phyloP scores from a whole-genome alignment of 2,797 vertebrate genomes.

The Sebastes nivosus region DNA sequence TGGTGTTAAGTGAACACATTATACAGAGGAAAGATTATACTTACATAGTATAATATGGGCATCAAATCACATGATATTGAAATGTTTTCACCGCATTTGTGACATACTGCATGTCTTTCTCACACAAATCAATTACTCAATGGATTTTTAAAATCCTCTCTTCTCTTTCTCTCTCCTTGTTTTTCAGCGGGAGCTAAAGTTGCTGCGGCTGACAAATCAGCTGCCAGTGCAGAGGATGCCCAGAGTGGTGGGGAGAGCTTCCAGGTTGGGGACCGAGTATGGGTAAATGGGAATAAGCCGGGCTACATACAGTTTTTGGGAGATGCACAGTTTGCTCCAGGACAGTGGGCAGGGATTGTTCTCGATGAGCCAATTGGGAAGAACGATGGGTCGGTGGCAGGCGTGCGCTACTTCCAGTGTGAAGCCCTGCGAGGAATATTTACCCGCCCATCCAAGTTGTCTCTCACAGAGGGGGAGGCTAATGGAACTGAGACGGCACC shows the following conservation, averaged over 20 bases:
- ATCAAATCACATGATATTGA: not conserved
- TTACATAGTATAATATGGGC: not conserved
- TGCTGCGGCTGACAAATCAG: conserved; percentile 78
- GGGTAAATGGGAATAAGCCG: conserved; percentile 98
- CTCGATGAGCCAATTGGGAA: conserved; percentile 96
- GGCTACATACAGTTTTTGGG: conserved; percentile 95
- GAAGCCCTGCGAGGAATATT: conserved; percentile 95
- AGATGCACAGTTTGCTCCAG: conserved; percentile 96
- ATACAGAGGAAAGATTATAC: not conserved
- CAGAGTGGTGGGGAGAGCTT: conserved; percentile 88
- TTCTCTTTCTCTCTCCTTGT: not conserved
- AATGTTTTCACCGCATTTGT: not conserved
- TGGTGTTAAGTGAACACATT: not conserved
- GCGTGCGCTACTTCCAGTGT: conserved; percentile 97
- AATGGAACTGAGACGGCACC: conserved; percentile 87
- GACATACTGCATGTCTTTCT: not conserved
- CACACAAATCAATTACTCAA: not conserved
- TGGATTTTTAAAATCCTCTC: not conserved
- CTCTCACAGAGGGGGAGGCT: conserved; percentile 89
- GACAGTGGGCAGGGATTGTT: conserved; percentile 98
- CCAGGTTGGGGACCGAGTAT: conserved; percentile 91
- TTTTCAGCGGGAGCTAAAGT: conserved; percentile 75
- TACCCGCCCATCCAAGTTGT: conserved; percentile 94
- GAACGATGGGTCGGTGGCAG: conserved; percentile 96
- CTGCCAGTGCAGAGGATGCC: conserved; percentile 72